Base-by-base conservation (phyloP, 2,113 vertebrate species). In the Ceyx cyanopectus region DNA sequence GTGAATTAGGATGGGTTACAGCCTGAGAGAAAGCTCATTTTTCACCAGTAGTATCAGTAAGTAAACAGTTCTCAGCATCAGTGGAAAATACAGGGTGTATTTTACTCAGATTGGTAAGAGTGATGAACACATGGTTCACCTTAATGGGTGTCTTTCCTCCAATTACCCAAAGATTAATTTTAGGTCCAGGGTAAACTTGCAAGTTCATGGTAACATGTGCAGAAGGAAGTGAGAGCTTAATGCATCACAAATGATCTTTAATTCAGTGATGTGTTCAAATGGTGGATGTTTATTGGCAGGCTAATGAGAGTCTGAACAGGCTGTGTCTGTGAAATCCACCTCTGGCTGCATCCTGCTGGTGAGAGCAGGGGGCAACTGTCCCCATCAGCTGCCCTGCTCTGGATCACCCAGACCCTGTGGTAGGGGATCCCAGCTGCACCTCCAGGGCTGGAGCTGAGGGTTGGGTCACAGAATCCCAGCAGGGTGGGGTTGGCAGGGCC, bases 91-190 rank as follows among this genome's bases (percentile, higher is more conserved):
- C 3, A 43, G 20, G 41, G 13, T 51, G 67, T 43, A 27, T 90
- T 90, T 70, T 91, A 91, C 34, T 75, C 87, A 82, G 91, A 41
- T 76, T 89, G 57, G 32, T 82, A 96, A 66, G 40, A 89, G 95
- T 76, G 77, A 60, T 95, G 96, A 96, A 96, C 95, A 83, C 70
- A 53, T 89, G 81, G 93, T 87, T 87, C 84, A 85, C 79, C 56
- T 91, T 94, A 95, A 97, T 48, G 87, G 57, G 26, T 70, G 30
- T 7, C 60, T 54, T 27, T 79, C 85, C 73, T 63, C 32, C 46
- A 74, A 85, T 57, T 10, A 37, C 37, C 20, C 37, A 53, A 16
- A 54, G 91, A 32, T 81, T 70, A 10, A 11, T 81, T 94, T 96
- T 72, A 81, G 46, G 23, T 65, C 51, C 7, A 58, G 68, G 34